Evolutionary conservation across 2,888 invertebrate species (phyloP), one percentile per base, ranked within the genome.

Genomic region (Pseudococcus viburni): DNA sequence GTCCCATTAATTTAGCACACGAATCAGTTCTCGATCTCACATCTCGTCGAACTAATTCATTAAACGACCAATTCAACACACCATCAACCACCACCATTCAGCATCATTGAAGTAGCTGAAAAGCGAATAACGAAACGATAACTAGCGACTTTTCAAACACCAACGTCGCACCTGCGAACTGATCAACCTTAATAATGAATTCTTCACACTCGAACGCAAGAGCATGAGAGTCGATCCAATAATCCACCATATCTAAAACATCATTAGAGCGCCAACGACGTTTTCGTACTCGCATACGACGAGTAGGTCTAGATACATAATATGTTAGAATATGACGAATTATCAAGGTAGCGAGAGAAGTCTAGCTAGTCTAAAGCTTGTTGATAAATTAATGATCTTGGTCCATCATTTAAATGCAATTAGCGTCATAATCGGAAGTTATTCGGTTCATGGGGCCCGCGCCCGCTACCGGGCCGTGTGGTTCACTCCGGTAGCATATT

Each of bases 371-470:
- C 42, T 80, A 42, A 42, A 80, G 80, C 42, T 80, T 22, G 80
- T 80, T 80, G 80, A 80, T 80, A 80, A 80, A 80, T 80, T 80
- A 80, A 80, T 80, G 80, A 80, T 80, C 80, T 80, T 80, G 80
- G 80, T 42, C 80, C 80, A 80, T 80, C 80, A 42, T 80, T 80
- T 80, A 80, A 80, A 80, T 80, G 80, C 80, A 80, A 80, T 80
- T 80, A 80, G 80, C 80, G 80, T 80, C 80, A 80, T 80, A 80
- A 80, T 80, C 80, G 80, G 80, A 42, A 80, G 80, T 80, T 80
- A 80, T 80, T 80, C 80, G 80, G 80, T 80, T 80, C 42, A n/a
- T 19, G 80, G 80, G 42, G 59, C 59, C 59, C 59, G 59, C 59
- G 19, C 59, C 59, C 59, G 59, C 59, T n/a, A 59, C 9, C 59